Evolutionary conservation across 2,113 vertebrate species (phyloP).

Genomic region (Uropsilus gracilis): DNA sequence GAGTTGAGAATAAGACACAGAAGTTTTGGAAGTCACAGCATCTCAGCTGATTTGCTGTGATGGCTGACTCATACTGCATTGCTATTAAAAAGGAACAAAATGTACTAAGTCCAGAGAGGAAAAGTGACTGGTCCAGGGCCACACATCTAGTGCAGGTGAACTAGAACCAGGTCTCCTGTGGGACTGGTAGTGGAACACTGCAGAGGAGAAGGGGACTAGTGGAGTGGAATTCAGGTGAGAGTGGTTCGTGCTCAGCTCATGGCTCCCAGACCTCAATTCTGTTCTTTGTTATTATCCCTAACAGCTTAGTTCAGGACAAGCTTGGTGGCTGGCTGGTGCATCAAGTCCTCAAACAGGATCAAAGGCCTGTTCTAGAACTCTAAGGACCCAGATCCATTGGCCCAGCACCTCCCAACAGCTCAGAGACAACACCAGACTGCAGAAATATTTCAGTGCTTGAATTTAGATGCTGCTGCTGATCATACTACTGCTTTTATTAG

Average conservation of each 20-base stretch:
- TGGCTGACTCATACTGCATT: background rate
- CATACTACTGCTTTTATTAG: background rate
- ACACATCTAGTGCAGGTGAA: background rate
- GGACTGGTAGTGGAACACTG: background rate
- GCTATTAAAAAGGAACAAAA: background rate
- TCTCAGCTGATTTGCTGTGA: background rate
- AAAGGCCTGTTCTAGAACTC: background rate
- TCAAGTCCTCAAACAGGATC: background rate
- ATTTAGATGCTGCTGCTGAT: background rate
- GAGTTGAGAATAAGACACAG: background rate
- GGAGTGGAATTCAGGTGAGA: slow-evolving; percentile 12
- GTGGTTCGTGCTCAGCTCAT: too few species aligned
- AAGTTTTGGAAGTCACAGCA: background rate
- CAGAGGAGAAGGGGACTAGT: background rate
- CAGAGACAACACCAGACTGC: background rate
- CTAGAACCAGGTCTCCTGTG: background rate
- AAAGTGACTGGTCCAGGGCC: background rate
- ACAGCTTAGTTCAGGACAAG: background rate
- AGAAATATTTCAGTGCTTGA: background rate
- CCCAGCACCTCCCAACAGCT: background rate
- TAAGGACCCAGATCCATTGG: background rate
- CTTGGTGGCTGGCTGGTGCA: background rate
- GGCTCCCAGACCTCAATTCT: background rate
- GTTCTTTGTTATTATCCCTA: background rate
- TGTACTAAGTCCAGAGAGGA: background rate